phyloP scores from a whole-genome alignment of 2,888 invertebrate species.

The Noctua janthina region DNA sequence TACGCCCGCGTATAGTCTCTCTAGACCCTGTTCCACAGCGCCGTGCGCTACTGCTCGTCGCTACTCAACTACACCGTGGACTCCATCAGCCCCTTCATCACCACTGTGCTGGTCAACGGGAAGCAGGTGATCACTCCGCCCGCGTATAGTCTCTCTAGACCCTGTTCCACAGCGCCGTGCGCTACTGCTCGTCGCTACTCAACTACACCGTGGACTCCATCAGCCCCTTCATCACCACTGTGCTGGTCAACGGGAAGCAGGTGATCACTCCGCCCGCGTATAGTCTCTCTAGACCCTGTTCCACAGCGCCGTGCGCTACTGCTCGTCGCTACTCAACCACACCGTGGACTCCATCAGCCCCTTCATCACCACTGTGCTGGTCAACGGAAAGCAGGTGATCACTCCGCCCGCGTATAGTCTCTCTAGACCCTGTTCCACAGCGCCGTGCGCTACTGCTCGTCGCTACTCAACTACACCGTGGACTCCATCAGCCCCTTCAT shows the following conservation, averaged over 20 bases:
- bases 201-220: slow-evolving; percentile 99
- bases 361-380: slow-evolving; percentile 98
- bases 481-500: slow-evolving; percentile 99
- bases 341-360: slow-evolving; percentile 99
- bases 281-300: no score
- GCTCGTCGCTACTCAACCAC: slow-evolving; percentile 97
- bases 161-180: slow-evolving; percentile 96
- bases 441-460: slow-evolving; percentile 98
- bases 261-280: slow-evolving; percentile 80
- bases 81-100: slow-evolving; percentile 99
- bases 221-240: slow-evolving; percentile 99
- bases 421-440: no score
- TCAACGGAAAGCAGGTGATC: slow-evolving; percentile 98
- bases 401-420: no score
- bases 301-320: slow-evolving; percentile 95
- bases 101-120: slow-evolving; percentile 98
- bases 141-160: slow-evolving; percentile 89
- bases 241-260: slow-evolving; percentile 99
- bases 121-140: slow-evolving; percentile 93
- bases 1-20: no score
- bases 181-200: slow-evolving; percentile 98
- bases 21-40: no score
- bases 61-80: slow-evolving; percentile 98
- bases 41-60: slow-evolving; percentile 98
- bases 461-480: slow-evolving; percentile 97